A percentile compares a stretch with the other conserved stretches of the same genome.
phyloP scores from a whole-genome alignment of 2,797 vertebrate genomes.

The Gambelia wislizenii region DNA sequence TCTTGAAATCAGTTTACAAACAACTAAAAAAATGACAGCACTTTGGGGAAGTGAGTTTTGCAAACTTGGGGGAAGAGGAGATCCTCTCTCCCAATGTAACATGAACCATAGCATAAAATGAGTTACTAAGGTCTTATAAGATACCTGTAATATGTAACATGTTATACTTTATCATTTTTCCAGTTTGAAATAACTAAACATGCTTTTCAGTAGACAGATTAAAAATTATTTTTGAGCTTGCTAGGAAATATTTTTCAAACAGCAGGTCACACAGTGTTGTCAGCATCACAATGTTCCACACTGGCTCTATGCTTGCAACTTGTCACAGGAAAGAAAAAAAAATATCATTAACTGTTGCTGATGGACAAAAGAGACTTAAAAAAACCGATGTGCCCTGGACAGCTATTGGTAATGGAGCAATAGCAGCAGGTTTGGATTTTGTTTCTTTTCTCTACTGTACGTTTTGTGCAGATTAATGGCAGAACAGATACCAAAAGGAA shows the following conservation, averaged over 20 bases:
- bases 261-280: background rate
- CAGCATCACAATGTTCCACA: background rate
- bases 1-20: background rate
- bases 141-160: no score
- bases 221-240: background rate
- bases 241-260: background rate
- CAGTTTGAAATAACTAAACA: background rate
- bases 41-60: background rate
- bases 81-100: background rate
- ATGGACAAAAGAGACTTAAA: background rate
- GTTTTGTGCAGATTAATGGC: background rate
- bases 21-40: background rate
- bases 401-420: background rate
- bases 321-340: background rate
- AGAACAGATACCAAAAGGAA: background rate
- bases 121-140: no score
- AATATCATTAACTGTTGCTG: background rate
- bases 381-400: background rate
- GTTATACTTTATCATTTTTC: background rate
- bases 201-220: background rate
- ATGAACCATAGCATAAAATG: background rate
- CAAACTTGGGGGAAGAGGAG: background rate
- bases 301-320: background rate
- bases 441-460: background rate
- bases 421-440: background rate